Base-by-base conservation (phyloP, 2,797 vertebrate genomes). In the Rhincodon typus region DNA sequence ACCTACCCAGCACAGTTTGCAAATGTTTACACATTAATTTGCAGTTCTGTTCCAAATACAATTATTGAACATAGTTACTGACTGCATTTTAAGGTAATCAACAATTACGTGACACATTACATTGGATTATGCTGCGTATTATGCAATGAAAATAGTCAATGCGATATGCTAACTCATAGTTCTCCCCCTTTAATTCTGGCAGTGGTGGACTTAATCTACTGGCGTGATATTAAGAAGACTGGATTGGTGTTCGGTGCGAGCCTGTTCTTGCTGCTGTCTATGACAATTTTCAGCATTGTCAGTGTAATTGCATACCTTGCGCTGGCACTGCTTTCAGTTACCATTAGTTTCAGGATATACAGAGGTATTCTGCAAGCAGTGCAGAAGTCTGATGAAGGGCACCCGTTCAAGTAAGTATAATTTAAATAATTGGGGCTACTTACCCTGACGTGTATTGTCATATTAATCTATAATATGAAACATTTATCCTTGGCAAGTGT, bases 171-270 rank as follows among this genome's bases (percentile, higher is more conserved):
- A 94, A 95, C 53, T 77, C 19, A 74, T 53, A 34, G 27, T 74
- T 94, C 70, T 69, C 42, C 42, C 38, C 25, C 46, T 72, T 66
- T 69, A 69, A 86, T 57, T 53, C 69, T 97, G 97, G 74, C 96
- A 99, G 99, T 99, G 98, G 98, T 99, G 97, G 98, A 99, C 97
- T 98, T 99, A 96, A 98, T 99, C 97, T 99, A 99, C 98, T 99
- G 99, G 99, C 98, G 98, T 96, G 99, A 99, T 96, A 98, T 99
- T 97, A 99, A 99, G 98, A 98, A 98, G 97, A 98, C 99, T 0
- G 99, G 98, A 96, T 98, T 98, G 97, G 99, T 99, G 97, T 99
- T 99, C 53, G 98, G 99, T 96, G 98, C 98, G 96, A 97, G 97
- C 96, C 97, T 99, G 96, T 98, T 99, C 97, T 98, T 99, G 96